phyloP scores from a whole-genome alignment of 37 sponge, comb jelly and placozoan genomes.

The Diacarnus erythraeanus region DNA sequence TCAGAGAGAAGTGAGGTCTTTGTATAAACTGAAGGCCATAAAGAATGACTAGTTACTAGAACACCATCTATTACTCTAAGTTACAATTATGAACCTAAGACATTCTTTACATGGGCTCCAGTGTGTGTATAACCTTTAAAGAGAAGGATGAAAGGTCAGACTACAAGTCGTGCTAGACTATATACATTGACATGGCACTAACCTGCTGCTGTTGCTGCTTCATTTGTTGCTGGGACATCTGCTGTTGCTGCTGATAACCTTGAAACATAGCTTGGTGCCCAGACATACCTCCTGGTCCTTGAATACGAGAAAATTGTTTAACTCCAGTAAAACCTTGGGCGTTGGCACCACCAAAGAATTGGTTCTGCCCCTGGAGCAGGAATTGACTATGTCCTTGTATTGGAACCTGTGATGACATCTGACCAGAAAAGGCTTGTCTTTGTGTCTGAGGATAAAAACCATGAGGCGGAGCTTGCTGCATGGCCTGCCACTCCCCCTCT shows the following conservation, averaged over 20 bases:
- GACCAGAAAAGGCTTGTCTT: neutral
- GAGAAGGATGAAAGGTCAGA: too few species aligned
- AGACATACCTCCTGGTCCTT: neutral
- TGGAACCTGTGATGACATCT: neutral
- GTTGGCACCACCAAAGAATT: neutral
- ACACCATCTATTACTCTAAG: too few species aligned
- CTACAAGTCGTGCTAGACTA: too few species aligned
- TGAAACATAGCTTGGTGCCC: neutral
- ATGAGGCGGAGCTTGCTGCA: slow-evolving; percentile 19
- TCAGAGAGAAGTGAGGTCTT: too few species aligned
- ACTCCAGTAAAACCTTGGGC: neutral
- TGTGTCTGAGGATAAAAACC: neutral
- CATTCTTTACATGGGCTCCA: too few species aligned
- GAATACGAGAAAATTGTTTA: neutral
- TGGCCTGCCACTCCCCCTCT: slow-evolving; percentile 4
- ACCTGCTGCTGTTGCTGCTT: slow-evolving; percentile 9
- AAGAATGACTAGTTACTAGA: too few species aligned
- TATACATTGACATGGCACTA: neutral
- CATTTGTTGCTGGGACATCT: neutral
- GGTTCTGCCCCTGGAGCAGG: neutral
- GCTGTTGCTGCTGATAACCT: slow-evolving; percentile 19
- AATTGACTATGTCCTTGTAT: neutral
- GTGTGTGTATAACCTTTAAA: too few species aligned
- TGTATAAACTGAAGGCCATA: too few species aligned
- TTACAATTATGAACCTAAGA: too few species aligned